phyloP scores from a whole-genome alignment of 2,888 invertebrate genomes.

The Temnothorax rugatulus region DNA sequence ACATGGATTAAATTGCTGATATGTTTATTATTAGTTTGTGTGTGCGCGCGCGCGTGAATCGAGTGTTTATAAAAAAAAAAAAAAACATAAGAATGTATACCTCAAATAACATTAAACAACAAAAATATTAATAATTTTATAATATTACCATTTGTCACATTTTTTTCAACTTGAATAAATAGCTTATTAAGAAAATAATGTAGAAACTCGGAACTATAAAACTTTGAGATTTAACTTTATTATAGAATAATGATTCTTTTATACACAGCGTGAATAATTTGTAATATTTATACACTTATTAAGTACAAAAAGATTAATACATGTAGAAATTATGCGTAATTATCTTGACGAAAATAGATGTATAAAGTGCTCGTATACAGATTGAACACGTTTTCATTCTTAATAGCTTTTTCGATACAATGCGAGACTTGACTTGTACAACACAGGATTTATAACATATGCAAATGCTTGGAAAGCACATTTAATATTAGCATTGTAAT shows the following conservation, averaged over 20 bases:
- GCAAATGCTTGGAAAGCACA: background rate
- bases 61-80: too few relatives aligned
- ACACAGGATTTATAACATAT: slow-evolving; percentile 32
- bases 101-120: background rate
- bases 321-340: slow-evolving; percentile 38
- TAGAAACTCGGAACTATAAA: slow-evolving; percentile 38
- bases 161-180: slow-evolving; percentile 3
- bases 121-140: slow-evolving; percentile 1
- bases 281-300: slow-evolving; percentile 44
- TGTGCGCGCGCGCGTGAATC: too few relatives aligned
- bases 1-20: too few relatives aligned
- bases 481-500: background rate
- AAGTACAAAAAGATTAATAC: slow-evolving; percentile 48
- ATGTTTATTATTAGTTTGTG: too few relatives aligned
- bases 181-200: slow-evolving; percentile 31
- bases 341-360: slow-evolving; percentile 20
- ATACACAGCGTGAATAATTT: slow-evolving; percentile 65
- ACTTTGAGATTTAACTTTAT: slow-evolving; percentile 70
- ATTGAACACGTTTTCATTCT: slow-evolving; percentile 35
- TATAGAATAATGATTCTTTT: slow-evolving; percentile 61
- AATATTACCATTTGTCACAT: slow-evolving; percentile 15
- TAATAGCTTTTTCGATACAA: slow-evolving; percentile 24
- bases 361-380: slow-evolving; percentile 33
- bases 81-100: too few relatives aligned
- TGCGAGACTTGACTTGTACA: background rate